Evolutionary conservation across 2,888 invertebrate species (phyloP), one percentile per base, ranked within the genome.

Genomic region (Drosophila ustulata): DNA sequence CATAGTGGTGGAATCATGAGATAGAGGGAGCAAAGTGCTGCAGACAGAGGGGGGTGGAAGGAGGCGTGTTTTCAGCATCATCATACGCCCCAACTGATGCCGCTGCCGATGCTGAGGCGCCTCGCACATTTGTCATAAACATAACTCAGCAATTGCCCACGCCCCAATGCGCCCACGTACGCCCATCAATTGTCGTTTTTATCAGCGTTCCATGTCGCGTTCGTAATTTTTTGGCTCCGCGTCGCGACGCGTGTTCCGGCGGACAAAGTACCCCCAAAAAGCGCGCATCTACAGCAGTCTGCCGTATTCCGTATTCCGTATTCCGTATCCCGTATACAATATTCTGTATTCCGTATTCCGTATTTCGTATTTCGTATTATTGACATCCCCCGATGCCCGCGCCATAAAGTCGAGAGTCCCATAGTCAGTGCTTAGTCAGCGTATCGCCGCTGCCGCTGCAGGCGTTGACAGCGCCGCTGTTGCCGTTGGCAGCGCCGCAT

Each of bases 171-270:
- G 78, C 73, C 81, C 88, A 78, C 83, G 82, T 84, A 84, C 83
- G 85, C 88, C 84, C 85, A 85, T 88, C 84, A 85, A 85, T 85
- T 85, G 89, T 89, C 89, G 75, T 85, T 89, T 85, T 85, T 85
- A 85, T 85, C 88, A 84, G 75, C 72, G 78, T 67, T 71, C 74
- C 75, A 85, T 77, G 80, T 86, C 89, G 89, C 82, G 79, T 80
- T 62, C 64, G 76, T 72, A 80, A 78, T 78, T 79, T 79, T 78
- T 76, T 80, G 65, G 65, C 76, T 61, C 66, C 56, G 62, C 64
- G 46, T 37, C 46, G 58, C 18, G n/a, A 25, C 43, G 41, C 53
- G 11, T 61, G 46, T 46, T 68, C 55, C 50, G 50, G 13, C 51
- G 57, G 55, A 39, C 67, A 69, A 41, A 41, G 55, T 45, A 55